Conservation (phyloP, 64 coral and sea anemone species). For the Actinia tenebrosa region DNA sequence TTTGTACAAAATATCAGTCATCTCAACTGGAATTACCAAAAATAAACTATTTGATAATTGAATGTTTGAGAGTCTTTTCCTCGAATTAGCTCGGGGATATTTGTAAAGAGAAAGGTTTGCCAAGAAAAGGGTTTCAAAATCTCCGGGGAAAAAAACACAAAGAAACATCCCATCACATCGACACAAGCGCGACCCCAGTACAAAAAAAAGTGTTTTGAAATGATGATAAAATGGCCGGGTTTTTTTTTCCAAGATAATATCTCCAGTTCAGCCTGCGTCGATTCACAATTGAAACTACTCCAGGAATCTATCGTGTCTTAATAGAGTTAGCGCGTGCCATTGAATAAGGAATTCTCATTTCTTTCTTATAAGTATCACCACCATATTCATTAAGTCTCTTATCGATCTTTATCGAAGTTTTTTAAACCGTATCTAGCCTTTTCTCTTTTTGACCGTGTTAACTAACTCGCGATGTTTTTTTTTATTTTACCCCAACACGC, state of each 20-base stretch:
- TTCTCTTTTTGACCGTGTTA: not conserved
- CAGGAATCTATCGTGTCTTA: not conserved
- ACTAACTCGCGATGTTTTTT: not conserved
- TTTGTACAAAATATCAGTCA: conserved; percentile 3
- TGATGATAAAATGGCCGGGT: not conserved
- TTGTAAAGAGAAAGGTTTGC: not conserved
- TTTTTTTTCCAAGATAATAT: not conserved
- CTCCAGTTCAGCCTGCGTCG: not conserved
- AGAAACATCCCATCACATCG: not conserved
- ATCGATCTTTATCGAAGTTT: not conserved
- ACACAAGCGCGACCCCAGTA: not conserved
- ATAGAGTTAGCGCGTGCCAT: not conserved
- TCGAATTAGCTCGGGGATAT: not conserved
- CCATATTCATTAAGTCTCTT: not conserved
- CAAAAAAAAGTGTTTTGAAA: not conserved
- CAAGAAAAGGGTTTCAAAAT: not conserved
- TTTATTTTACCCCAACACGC: not conserved
- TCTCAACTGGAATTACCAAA: not conserved
- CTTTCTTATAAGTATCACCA: not conserved
- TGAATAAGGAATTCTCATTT: not conserved
- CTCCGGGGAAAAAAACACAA: not conserved
- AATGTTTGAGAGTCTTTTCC: not conserved
- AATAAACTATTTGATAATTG: conserved; percentile 2
- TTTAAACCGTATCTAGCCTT: not conserved
- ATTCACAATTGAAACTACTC: not conserved